Conservation (phyloP, 2,113 vertebrate genomes). For the Campylorhamphus procurvoides region DNA sequence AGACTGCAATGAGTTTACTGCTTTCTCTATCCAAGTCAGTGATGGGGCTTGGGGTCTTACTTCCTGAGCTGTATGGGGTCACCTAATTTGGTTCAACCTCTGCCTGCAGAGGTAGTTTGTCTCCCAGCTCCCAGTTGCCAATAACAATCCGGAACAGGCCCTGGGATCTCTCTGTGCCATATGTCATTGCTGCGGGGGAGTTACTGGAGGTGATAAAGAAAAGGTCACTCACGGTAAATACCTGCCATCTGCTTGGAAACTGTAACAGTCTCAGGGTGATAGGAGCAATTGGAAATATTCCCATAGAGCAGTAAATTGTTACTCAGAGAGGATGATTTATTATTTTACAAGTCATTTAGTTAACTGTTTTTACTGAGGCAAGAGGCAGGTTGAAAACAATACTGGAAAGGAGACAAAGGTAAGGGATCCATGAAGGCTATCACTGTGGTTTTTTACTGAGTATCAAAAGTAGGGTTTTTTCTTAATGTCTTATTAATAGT, state of each 20-base stretch:
- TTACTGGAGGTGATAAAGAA: conserved; percentile 64
- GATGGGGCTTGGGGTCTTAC: not conserved
- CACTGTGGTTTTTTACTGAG: not conserved
- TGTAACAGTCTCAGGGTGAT: conserved; percentile 54
- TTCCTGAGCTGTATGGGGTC: not conserved
- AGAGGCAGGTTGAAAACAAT: conserved; percentile 22
- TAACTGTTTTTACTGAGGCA: conserved; percentile 68
- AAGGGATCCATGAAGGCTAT: conserved; percentile 8
- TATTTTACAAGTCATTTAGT: conserved; percentile 78
- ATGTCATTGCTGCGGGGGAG: conserved; percentile 71
- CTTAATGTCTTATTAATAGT: not conserved
- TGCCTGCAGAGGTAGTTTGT: conserved; percentile 6
- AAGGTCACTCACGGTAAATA: conserved; percentile 76
- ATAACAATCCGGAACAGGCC: conserved; percentile 43
- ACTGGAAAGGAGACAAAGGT: conserved; percentile 15
- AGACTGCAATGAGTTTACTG: not conserved
- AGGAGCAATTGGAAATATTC: conserved; percentile 70
- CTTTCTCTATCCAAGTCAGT: not conserved
- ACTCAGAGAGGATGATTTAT: conserved; percentile 74
- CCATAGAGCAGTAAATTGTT: conserved; percentile 74
- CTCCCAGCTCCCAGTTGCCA: conserved; percentile 52
- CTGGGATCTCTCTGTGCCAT: conserved; percentile 62
- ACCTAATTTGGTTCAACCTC: not conserved
- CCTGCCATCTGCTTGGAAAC: conserved; percentile 80
- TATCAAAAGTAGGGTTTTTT: not conserved